phyloP scores from a whole-genome alignment of 2,888 invertebrate genomes.

The Cheilosia scutellata region DNA sequence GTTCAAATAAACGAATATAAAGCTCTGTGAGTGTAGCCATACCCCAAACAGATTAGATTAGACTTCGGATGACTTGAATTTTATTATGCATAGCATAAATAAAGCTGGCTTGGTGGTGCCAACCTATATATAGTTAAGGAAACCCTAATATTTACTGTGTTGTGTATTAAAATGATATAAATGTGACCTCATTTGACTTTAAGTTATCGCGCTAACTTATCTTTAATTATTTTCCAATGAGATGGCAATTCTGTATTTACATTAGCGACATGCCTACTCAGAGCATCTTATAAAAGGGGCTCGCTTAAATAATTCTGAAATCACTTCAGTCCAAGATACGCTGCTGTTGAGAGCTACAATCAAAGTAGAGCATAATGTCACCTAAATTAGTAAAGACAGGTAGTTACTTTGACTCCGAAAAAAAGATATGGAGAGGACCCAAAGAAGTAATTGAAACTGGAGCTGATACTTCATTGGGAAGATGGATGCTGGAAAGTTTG shows the following conservation, averaged over 20 bases:
- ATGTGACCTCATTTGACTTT: too few relatives aligned
- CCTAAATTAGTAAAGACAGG: neutral
- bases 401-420: slow-evolving; percentile 11
- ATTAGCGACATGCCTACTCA: neutral
- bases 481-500: slow-evolving; percentile 14
- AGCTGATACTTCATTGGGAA: slow-evolving; percentile 31
- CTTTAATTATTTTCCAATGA: neutral
- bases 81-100: too few relatives aligned
- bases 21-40: too few relatives aligned
- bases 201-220: too few relatives aligned
- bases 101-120: too few relatives aligned
- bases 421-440: slow-evolving; percentile 37
- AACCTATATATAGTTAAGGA: too few relatives aligned
- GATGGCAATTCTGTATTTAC: neutral
- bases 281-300: slow-evolving; percentile 2
- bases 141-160: too few relatives aligned
- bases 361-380: slow-evolving; percentile 2
- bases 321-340: neutral
- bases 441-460: neutral
- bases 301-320: neutral
- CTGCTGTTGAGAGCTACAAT: neutral
- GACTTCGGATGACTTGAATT: too few relatives aligned
- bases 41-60: too few relatives aligned
- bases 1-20: too few relatives aligned
- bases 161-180: too few relatives aligned